Conservation (phyloP, 1,140 invertebrate species). For the Bombus balteatus region DNA sequence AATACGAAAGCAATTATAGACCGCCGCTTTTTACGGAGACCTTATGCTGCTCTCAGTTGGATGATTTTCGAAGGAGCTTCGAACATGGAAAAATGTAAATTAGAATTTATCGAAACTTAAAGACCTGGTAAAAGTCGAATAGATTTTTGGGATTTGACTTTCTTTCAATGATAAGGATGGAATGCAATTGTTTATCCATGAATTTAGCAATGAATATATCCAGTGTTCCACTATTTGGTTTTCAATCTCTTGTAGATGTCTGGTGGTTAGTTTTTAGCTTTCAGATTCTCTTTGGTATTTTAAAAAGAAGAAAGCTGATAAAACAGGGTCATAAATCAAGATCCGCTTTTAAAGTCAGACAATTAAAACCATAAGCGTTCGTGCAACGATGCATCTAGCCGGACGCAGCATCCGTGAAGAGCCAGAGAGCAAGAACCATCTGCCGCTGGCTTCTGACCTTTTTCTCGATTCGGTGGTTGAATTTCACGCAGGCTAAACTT, state of each 20-base stretch:
- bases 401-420: conserved; percentile 16
- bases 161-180: background rate
- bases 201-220: background rate
- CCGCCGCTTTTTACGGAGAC: background rate
- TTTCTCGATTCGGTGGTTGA: background rate
- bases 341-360: background rate
- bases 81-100: background rate
- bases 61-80: too few relatives aligned
- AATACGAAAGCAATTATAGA: background rate
- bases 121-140: background rate
- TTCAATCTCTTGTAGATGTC: too few relatives aligned
- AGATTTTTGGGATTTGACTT: background rate
- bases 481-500: background rate
- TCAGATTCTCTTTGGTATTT: background rate
- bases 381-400: conserved; percentile 12
- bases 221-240: too few relatives aligned
- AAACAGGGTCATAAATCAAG: background rate
- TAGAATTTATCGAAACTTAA: background rate
- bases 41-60: background rate
- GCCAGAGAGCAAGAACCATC: conserved; percentile 1
- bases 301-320: background rate
- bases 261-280: background rate
- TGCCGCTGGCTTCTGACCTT: conserved; percentile 6
- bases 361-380: background rate
- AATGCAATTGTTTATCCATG: background rate